Percentiles rank a stretch among this genome's conserved stretches.
phyloP scores from a whole-genome alignment of 2,113 vertebrate species.

The Spheniscus mendiculus region DNA sequence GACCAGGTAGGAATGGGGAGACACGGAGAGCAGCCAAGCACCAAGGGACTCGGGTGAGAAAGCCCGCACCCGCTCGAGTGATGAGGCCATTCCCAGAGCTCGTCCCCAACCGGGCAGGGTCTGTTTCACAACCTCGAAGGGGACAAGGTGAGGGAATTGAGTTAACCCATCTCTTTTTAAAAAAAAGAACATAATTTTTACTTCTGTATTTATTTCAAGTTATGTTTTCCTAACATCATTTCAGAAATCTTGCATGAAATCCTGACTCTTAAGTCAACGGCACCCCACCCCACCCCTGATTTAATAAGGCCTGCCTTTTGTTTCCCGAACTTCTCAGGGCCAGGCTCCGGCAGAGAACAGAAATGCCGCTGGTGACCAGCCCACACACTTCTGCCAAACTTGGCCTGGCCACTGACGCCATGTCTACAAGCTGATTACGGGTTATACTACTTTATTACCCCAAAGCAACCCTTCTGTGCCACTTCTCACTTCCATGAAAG shows the following conservation, averaged over 20 bases:
- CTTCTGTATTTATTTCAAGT: neutral
- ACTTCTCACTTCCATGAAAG: neutral
- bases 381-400: neutral
- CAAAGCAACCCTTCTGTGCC: neutral
- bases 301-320: fast-evolving
- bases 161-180: neutral
- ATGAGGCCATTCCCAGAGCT: neutral
- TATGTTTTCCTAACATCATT: neutral
- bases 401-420: neutral
- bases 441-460: neutral
- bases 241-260: neutral
- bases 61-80: neutral
- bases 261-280: neutral
- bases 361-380: neutral
- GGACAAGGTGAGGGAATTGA: neutral
- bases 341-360: neutral
- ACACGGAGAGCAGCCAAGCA: fast-evolving
- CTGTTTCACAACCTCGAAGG: neutral
- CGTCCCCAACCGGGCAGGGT: too few relatives aligned
- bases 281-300: neutral
- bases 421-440: fast-evolving
- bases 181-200: neutral
- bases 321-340: neutral
- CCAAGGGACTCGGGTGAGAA: neutral
- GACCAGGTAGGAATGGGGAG: neutral